Evolutionary conservation across 2,797 vertebrate species (phyloP), one percentile per base, ranked within the genome.

Genomic region (Mormyrops attenuatus): DNA sequence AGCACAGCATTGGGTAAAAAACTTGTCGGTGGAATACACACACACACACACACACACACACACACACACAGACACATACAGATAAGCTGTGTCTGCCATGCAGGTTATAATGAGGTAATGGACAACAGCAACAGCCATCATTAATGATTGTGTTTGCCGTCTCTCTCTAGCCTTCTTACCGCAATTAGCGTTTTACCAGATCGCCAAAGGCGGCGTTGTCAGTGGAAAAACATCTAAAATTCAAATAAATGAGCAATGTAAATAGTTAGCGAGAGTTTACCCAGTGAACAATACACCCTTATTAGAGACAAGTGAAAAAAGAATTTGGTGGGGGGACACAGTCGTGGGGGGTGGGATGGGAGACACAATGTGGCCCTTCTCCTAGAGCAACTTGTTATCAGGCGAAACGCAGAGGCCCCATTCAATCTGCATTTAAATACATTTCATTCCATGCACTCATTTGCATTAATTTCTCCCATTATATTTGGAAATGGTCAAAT

Each of bases 391-490:
- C 97, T 98, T 98, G 97, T 99, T 99, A 99, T 99, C 97, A 98
- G 98, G 97, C 97, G 95, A 96, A 97, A 97, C 95, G 94, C 97
- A 98, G 97, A 97, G 96, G 96, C 96, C 96, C 96, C 96, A 95
- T 97, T 97, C 95, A 98, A 99, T 99, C 98, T 99, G 98, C 98
- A 99, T 99, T 99, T 98, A 99, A 99, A 99, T 99, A 97, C 97
- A 97, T 96, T 97, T 97, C 96, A 97, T 97, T 97, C 97, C 97
- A 96, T 97, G 97, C 96, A 95, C 98, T 99, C 98, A 99, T 99
- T 99, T 99, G 98, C 98, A 99, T 99, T 98, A 97, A 99, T 99
- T 99, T 98, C 97, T 99, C 94, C 98, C 96, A 99, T 99, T 99
- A 98, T 99, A 97, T 97, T 96, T 96, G 97, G 96, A 98, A 98